These are phyloP conservation scores for Tympanoctomys barrerae DNA, from an alignment of 2,797 vertebrate species.

Conservation along the genomic window DNA sequence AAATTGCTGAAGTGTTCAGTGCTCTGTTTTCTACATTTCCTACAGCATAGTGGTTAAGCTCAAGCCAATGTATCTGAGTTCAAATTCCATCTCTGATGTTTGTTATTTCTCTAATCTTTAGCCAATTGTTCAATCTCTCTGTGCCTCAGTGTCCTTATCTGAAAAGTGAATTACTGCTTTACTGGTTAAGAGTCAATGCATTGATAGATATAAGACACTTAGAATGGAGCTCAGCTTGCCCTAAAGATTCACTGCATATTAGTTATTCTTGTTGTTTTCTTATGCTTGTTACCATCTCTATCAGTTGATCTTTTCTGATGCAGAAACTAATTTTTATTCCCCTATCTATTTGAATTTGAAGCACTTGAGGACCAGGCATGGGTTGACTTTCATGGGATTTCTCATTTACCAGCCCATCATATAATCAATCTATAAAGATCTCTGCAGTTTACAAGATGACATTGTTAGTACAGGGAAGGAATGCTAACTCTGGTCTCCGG, in stretches of 20 bases:
- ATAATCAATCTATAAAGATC: constrained; percentile 34
- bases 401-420: constrained; percentile 34
- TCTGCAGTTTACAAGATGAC: constrained; percentile 8
- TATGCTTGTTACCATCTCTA: background rate
- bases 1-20: background rate
- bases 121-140: background rate
- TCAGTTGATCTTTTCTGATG: constrained; percentile 10
- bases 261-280: background rate
- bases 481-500: background rate
- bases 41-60: background rate
- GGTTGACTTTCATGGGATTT: constrained; percentile 6
- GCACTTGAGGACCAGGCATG: background rate
- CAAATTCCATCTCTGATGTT: background rate
- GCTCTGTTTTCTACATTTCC: background rate
- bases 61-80: background rate
- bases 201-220: background rate
- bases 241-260: background rate
- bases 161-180: constrained; percentile 7
- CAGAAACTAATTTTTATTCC: constrained; percentile 45
- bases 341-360: constrained; percentile 50
- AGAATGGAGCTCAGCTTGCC: background rate
- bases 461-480: background rate
- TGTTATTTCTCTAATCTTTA: background rate
- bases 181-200: background rate
- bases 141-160: background rate